A percentile compares a stretch with the other conserved stretches of the same genome.
Evolutionary conservation across 2,113 vertebrate species (phyloP).

Genomic region (Pterocles gutturalis): DNA sequence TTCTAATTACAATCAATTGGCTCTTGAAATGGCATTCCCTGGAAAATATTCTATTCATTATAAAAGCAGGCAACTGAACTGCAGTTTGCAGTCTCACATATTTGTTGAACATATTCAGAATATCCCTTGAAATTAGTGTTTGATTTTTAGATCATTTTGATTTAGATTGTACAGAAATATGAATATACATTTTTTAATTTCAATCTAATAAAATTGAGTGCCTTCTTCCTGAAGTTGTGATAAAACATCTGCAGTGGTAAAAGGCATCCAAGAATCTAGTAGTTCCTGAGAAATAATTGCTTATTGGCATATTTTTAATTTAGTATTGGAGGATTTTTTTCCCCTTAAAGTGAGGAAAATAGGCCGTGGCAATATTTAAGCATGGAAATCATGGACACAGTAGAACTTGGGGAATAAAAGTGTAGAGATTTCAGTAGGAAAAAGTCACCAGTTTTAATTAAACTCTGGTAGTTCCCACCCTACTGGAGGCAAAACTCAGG

Average conservation of each 20-base stretch:
- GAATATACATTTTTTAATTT: not conserved
- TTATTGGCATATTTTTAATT: not conserved
- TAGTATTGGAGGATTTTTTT: not conserved
- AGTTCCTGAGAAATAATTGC: not conserved
- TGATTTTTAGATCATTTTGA: not conserved
- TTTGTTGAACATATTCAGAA: not conserved
- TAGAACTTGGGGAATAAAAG: not conserved
- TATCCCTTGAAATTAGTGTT: not conserved
- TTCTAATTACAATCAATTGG: not conserved
- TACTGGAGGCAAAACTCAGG: not conserved
- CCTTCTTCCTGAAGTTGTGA: not conserved
- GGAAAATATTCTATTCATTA: not conserved
- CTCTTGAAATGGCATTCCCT: not conserved
- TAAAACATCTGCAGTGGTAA: not conserved
- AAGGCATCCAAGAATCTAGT: not conserved
- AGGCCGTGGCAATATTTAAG: not conserved
- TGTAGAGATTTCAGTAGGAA: not conserved
- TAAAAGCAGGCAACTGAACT: not conserved
- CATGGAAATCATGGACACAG: not conserved
- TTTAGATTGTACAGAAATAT: not conserved
- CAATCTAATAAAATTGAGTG: not conserved
- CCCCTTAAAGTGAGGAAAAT: not conserved
- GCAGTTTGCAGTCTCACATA: not conserved
- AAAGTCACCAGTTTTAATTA: not conserved
- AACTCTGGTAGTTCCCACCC: not conserved